phyloP scores from a whole-genome alignment of 2,113 vertebrate genomes.

The Sceloporus undulatus region DNA sequence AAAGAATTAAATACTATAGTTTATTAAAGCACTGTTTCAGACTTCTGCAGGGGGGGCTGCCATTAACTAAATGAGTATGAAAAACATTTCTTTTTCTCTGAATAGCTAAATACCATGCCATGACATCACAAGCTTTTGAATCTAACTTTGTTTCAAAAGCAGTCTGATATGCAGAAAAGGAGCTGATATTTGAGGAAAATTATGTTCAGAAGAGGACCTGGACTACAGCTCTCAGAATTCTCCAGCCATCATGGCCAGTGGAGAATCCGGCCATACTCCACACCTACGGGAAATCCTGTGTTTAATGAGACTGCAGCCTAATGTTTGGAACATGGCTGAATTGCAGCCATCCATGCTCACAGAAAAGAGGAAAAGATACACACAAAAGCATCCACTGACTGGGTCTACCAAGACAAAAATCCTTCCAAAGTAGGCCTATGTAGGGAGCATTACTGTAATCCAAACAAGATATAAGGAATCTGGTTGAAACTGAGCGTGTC shows the following conservation, averaged over 20 bases:
- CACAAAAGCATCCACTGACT: too few species aligned
- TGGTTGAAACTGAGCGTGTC: too few species aligned
- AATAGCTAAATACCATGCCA: not conserved
- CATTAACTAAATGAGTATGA: too few species aligned
- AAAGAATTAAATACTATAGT: not conserved
- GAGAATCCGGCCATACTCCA: too few species aligned
- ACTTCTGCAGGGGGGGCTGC: not conserved
- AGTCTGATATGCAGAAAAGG: not conserved
- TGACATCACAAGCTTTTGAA: not conserved
- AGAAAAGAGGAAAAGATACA: not conserved
- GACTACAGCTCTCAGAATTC: not conserved
- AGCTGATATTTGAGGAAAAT: not conserved
- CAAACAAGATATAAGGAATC: too few species aligned
- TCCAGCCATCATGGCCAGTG: too few species aligned
- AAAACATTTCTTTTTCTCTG: not conserved
- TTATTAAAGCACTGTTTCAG: not conserved
- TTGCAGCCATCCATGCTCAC: not conserved
- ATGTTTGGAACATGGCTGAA: not conserved
- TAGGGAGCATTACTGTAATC: too few species aligned
- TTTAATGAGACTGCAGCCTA: too few species aligned
- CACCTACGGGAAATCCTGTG: too few species aligned
- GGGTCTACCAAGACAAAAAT: too few species aligned
- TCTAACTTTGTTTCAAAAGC: not conserved
- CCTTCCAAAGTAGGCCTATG: too few species aligned
- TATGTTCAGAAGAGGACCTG: not conserved